A percentile compares a stretch with the other conserved stretches of the same genome.
Evolutionary conservation across 2,113 vertebrate species (phyloP).

Genomic region (Oreochromis spilurus): DNA sequence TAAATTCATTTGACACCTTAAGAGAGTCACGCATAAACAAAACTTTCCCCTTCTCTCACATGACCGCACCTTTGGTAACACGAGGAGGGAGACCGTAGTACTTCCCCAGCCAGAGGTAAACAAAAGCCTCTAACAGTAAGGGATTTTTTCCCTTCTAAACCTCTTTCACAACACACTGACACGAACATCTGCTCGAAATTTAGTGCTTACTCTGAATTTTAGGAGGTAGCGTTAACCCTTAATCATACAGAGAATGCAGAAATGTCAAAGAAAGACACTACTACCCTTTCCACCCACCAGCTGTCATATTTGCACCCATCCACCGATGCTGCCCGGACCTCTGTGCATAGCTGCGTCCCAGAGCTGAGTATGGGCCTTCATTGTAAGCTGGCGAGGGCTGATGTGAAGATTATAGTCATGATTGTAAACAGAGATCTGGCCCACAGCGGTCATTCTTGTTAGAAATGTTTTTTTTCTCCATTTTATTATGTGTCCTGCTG

Average conservation of each 20-base stretch:
- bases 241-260: background rate
- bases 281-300: background rate
- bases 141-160: background rate
- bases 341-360: background rate
- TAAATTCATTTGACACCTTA: background rate
- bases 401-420: background rate
- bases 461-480: background rate
- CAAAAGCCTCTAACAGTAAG: background rate
- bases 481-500: background rate
- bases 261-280: background rate
- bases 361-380: background rate
- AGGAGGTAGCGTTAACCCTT: background rate
- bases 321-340: background rate
- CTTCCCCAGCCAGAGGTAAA: background rate
- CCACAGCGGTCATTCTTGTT: background rate
- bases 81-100: background rate
- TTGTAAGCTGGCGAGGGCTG: background rate
- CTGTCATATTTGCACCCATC: background rate
- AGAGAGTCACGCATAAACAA: background rate
- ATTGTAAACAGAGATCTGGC: background rate
- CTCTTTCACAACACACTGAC: background rate
- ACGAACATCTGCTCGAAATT: background rate
- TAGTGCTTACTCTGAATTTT: background rate
- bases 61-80: background rate
- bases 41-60: background rate